phyloP scores from a whole-genome alignment of 2,113 vertebrate genomes.

The Micromys minutus region DNA sequence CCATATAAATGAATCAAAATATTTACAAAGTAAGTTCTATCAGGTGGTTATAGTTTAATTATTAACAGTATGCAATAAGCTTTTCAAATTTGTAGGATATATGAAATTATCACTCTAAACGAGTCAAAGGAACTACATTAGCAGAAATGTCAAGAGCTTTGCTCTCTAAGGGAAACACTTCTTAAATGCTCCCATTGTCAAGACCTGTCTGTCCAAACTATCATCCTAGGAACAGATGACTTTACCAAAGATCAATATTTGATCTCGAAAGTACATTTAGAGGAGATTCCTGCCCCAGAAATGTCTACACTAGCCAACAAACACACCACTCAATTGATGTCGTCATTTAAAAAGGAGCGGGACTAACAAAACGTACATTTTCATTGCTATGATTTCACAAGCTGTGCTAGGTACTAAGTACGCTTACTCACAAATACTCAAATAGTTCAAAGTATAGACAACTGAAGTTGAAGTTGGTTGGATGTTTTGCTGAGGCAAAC shows the following conservation, averaged over 20 bases:
- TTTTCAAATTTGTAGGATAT: neutral
- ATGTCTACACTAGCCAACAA: neutral
- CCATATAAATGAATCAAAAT: conserved; percentile 2
- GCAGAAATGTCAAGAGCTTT: neutral
- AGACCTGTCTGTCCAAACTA: neutral
- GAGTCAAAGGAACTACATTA: conserved; percentile 7
- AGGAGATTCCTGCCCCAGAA: conserved; percentile 19
- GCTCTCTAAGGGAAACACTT: conserved; percentile 1
- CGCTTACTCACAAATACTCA: neutral
- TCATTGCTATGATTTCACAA: conserved; percentile 24
- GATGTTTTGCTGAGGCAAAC: no score
- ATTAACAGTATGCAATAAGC: conserved; percentile 26
- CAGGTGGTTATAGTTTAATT: conserved; percentile 39
- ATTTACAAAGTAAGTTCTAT: neutral
- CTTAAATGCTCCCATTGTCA: conserved; percentile 11
- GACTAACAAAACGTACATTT: conserved; percentile 26
- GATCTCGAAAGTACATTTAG: neutral
- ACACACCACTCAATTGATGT: neutral
- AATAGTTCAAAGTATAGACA: conserved; percentile 46
- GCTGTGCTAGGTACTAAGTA: neutral
- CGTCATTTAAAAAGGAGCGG: conserved; percentile 26
- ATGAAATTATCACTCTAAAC: neutral
- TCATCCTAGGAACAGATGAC: neutral
- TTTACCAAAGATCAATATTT: conserved; percentile 32
- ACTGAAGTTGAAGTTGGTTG: no score